Conservation (phyloP, 2,888 invertebrate genomes). For the Thera obeliscata region DNA sequence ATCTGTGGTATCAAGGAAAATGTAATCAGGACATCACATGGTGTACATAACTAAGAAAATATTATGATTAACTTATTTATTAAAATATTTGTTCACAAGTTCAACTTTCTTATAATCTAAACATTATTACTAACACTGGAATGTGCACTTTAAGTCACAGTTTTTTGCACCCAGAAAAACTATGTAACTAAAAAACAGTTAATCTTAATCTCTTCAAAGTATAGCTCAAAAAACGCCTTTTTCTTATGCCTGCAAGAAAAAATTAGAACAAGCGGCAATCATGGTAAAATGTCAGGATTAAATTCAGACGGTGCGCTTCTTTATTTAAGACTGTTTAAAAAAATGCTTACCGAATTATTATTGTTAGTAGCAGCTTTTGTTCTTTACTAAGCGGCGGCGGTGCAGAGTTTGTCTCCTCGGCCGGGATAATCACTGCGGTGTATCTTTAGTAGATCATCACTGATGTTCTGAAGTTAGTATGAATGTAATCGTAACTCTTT, state of each 20-base stretch:
- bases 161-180: constrained; percentile 2
- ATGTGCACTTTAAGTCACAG: constrained; percentile 5
- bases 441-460: too few species aligned
- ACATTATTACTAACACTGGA: constrained; percentile 15
- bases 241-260: background rate
- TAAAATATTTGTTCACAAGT: constrained; percentile 40
- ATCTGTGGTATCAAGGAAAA: constrained; percentile 95
- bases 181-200: background rate
- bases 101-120: constrained; percentile 35
- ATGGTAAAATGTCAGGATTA: too few species aligned
- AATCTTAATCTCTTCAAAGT: background rate
- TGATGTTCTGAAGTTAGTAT: too few species aligned
- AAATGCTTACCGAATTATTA: background rate
- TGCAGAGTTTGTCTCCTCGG: constrained; percentile 41
- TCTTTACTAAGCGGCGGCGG: constrained; percentile 19
- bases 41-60: constrained; percentile 81
- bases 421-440: constrained; percentile 44
- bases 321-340: background rate
- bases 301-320: too few species aligned
- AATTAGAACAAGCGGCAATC: background rate
- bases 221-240: too few species aligned
- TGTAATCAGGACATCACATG: constrained; percentile 91
- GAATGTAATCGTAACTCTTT: too few species aligned
- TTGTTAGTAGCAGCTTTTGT: constrained; percentile 22
- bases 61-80: constrained; percentile 45